phyloP scores from a whole-genome alignment of 2,888 invertebrate genomes.

The Trilocha varians region DNA sequence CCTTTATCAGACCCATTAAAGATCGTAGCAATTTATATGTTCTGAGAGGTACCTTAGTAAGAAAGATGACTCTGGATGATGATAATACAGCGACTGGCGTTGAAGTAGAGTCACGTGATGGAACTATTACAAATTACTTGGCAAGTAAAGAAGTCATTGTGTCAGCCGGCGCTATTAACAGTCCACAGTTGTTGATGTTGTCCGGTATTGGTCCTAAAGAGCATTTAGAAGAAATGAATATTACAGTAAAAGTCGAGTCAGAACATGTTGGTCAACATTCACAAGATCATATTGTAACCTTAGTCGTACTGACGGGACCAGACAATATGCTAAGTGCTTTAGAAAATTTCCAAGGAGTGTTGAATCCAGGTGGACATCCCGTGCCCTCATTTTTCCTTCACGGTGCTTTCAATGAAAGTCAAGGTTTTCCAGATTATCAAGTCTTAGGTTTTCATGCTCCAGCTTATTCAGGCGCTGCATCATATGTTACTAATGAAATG shows the following conservation, averaged over 20 bases:
- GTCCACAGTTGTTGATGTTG: slow-evolving; percentile 30
- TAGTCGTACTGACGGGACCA: slow-evolving; percentile 19
- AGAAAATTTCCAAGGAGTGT: slow-evolving; percentile 13
- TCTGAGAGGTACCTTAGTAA: slow-evolving; percentile 21
- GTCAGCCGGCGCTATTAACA: slow-evolving; percentile 30
- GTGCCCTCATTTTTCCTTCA: slow-evolving; percentile 12
- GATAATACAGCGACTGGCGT: slow-evolving; percentile 21
- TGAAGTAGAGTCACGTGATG: slow-evolving; percentile 14
- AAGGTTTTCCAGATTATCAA: slow-evolving; percentile 30
- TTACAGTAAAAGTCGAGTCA: slow-evolving; percentile 20
- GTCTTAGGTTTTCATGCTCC: slow-evolving; percentile 10
- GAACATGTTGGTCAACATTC: slow-evolving; percentile 27
- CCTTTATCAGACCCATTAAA: too few species aligned
- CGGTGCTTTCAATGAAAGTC: slow-evolving; percentile 20
- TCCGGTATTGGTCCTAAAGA: slow-evolving; percentile 30
- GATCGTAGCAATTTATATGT: slow-evolving; percentile 23
- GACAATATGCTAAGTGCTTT: slow-evolving; percentile 6
- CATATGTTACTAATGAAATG: slow-evolving; percentile 8
- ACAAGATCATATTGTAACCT: slow-evolving; percentile 24
- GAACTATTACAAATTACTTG: slow-evolving; percentile 10
- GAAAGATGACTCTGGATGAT: slow-evolving; percentile 21
- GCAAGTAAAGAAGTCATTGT: slow-evolving; percentile 27
- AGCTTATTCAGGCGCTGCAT: slow-evolving; percentile 3
- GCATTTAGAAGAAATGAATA: slow-evolving; percentile 21
- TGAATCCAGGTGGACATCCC: slow-evolving; percentile 12